Conservation (phyloP, 2,797 vertebrate species). For the Chloroceryle amazona region DNA sequence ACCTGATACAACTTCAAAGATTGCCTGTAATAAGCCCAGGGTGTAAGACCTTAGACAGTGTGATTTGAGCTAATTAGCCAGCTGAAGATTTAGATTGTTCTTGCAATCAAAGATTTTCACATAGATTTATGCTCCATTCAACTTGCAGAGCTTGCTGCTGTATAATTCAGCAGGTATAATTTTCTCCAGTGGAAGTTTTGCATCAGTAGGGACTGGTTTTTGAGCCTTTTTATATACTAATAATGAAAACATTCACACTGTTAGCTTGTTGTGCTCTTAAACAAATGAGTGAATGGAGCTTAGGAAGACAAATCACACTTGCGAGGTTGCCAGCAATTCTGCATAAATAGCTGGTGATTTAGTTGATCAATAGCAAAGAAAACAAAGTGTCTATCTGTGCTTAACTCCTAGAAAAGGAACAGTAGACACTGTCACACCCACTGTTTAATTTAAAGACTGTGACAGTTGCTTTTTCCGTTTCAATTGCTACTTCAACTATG, state of each 20-base stretch:
- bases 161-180: background rate
- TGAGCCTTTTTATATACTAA: background rate
- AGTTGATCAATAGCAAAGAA: constrained; percentile 7
- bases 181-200: background rate
- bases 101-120: background rate
- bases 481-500: background rate
- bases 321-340: constrained; percentile 34
- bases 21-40: background rate
- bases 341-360: constrained; percentile 41
- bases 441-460: background rate
- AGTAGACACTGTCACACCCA: background rate
- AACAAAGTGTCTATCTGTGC: background rate
- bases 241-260: background rate
- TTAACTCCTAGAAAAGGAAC: background rate
- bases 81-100: background rate
- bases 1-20: background rate
- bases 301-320: constrained; percentile 20
- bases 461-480: background rate
- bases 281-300: constrained; percentile 19
- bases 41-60: background rate
- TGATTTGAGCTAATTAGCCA: background rate
- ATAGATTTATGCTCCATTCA: background rate
- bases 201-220: background rate
- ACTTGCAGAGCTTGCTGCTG: background rate
- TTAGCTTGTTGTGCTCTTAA: background rate